Conservation (phyloP, 1,140 invertebrate genomes). For the Antheraea mylitta region DNA sequence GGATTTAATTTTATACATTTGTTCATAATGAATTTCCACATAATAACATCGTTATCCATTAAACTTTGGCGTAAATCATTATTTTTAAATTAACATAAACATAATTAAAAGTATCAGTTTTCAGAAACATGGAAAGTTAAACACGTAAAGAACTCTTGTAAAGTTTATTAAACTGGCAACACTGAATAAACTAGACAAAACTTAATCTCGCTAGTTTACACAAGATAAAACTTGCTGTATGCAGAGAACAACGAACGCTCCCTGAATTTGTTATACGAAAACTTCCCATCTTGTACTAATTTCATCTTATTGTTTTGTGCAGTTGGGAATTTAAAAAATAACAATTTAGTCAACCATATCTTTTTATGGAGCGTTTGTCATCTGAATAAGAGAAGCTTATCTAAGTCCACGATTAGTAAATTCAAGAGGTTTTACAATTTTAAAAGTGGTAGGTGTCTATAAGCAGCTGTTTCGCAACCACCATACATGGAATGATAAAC, state of each 20-base stretch:
- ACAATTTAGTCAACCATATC: too few species aligned
- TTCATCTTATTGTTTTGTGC: background rate
- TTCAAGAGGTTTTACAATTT: too few species aligned
- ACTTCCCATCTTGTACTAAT: background rate
- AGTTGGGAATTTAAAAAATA: background rate
- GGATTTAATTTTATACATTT: too few species aligned
- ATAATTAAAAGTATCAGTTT: background rate
- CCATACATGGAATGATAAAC: too few species aligned
- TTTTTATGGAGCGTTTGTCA: too few species aligned
- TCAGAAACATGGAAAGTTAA: background rate
- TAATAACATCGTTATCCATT: too few species aligned
- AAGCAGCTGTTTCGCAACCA: too few species aligned
- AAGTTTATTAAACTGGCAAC: background rate
- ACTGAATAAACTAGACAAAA: constrained; percentile 2
- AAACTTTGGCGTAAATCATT: too few species aligned
- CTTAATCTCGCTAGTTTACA: constrained; percentile 14
- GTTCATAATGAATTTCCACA: background rate
- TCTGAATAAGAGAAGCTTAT: too few species aligned
- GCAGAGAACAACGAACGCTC: constrained; percentile 3
- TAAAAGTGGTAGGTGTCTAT: too few species aligned
- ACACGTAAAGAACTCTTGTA: background rate
- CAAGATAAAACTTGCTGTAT: constrained; percentile 13
- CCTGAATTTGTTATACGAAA: background rate
- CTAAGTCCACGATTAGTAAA: too few species aligned
- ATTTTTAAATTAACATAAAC: background rate